phyloP scores from a whole-genome alignment of 2,113 vertebrate species.

The Alectura lathami region DNA sequence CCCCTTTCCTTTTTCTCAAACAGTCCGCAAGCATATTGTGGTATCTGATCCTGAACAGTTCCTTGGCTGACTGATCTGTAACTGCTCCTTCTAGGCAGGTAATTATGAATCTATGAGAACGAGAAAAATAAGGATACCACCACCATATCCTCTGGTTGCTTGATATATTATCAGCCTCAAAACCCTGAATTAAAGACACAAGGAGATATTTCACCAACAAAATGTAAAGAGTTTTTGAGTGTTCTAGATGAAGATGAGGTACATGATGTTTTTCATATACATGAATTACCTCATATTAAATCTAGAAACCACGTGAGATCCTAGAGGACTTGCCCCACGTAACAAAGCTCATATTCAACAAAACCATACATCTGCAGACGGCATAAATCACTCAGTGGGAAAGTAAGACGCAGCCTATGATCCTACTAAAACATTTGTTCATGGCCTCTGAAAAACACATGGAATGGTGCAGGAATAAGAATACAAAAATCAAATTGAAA shows the following conservation, averaged over 20 bases:
- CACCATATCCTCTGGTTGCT: background rate
- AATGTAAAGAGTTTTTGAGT: background rate
- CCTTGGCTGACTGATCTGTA: background rate
- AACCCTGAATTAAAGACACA: background rate
- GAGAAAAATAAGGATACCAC: background rate
- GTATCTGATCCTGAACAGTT: background rate
- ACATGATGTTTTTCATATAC: background rate
- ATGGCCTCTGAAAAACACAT: background rate
- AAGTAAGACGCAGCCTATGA: background rate
- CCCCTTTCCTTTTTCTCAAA: background rate
- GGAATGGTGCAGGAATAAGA: background rate
- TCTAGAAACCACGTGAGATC: background rate
- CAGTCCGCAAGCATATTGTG: rapidly evolving
- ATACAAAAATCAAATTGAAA: background rate
- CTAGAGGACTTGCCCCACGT: background rate
- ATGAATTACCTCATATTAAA: background rate
- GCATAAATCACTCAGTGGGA: background rate
- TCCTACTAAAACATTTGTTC: background rate
- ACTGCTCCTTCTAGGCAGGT: background rate
- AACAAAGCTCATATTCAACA: background rate
- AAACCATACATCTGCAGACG: background rate
- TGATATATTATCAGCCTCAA: background rate
- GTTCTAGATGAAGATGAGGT: background rate
- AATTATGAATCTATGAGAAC: background rate
- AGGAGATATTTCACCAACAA: background rate